Evolutionary conservation across 2,113 vertebrate genomes (phyloP).

Genomic region (Leucopsar rothschildi): DNA sequence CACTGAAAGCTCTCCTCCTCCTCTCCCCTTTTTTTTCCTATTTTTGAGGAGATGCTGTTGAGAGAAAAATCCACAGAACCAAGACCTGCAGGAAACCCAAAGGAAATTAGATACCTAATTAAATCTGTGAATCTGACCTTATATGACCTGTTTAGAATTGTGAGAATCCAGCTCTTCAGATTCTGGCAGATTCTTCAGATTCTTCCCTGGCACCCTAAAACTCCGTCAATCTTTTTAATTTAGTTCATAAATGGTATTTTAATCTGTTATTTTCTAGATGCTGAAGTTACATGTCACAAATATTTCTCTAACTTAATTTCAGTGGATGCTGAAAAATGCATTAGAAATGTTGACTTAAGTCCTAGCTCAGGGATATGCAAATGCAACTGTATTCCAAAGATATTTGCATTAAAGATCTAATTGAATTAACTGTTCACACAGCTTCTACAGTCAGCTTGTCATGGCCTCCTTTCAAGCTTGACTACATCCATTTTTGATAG

Average conservation of each 20-base stretch:
- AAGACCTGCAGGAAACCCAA: neutral
- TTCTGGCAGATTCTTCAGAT: neutral
- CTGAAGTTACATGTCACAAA: neutral
- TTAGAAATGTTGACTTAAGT: neutral
- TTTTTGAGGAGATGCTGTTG: neutral
- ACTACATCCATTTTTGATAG: neutral
- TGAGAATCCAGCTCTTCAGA: neutral
- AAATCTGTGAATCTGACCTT: neutral
- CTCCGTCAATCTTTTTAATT: neutral
- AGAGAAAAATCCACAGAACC: neutral
- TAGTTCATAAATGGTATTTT: neutral
- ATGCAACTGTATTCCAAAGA: neutral
- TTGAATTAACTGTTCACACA: constrained; percentile 11
- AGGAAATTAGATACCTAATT: neutral
- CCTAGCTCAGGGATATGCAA: neutral
- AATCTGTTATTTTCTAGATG: neutral
- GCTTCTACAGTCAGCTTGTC: neutral
- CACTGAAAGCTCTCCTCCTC: neutral
- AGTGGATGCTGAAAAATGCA: neutral
- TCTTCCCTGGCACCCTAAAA: neutral
- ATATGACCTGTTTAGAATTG: neutral
- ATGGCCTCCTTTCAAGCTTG: neutral
- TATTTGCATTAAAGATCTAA: neutral
- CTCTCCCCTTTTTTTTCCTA: fast-evolving
- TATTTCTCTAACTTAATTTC: neutral